A percentile compares a stretch with the other conserved stretches of the same genome.
These are phyloP conservation scores for Centruroides vittatus DNA, from an alignment of 1,140 invertebrate species.

Conservation along the genomic window DNA sequence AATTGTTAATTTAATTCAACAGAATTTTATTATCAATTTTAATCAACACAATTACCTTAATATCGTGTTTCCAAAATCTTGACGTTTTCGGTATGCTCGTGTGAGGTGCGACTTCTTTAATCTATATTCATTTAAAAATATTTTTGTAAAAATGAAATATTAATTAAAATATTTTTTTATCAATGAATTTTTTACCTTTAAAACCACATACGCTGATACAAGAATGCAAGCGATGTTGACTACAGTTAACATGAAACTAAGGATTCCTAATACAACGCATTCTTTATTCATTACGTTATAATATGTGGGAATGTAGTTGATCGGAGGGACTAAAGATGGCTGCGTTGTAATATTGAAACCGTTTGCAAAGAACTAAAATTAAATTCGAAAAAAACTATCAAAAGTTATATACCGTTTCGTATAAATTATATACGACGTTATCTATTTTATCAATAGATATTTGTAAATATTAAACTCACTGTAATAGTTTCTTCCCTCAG, in stretches of 20 bases:
- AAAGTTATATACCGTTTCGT: no score
- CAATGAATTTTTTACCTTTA: slow-evolving; percentile 43
- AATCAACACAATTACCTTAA: slow-evolving; percentile 36
- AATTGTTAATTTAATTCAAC: not conserved
- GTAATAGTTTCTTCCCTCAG: slow-evolving; percentile 6
- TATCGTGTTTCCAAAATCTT: slow-evolving; percentile 65
- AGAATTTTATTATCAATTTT: not conserved
- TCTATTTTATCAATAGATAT: not conserved
- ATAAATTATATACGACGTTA: not conserved
- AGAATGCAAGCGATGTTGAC: slow-evolving; percentile 75
- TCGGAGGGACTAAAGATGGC: slow-evolving; percentile 11
- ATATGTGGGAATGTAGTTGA: slow-evolving; percentile 39
- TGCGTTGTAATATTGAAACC: slow-evolving; percentile 11
- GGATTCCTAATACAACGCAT: slow-evolving; percentile 56
- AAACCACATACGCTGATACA: slow-evolving; percentile 57
- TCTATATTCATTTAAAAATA: slow-evolving; percentile 32
- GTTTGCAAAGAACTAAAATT: not conserved
- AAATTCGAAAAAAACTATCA: not conserved
- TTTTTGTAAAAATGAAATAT: not conserved
- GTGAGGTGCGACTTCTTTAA: slow-evolving; percentile 73
- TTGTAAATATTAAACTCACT: not conserved
- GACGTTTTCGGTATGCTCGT: slow-evolving; percentile 53
- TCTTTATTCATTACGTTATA: slow-evolving; percentile 56
- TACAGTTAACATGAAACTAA: slow-evolving; percentile 61
- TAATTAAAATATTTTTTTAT: not conserved